A percentile compares a stretch with the other conserved stretches of the same genome.
Conservation (phyloP, 2,888 invertebrate genomes). For the Timandra comae region DNA sequence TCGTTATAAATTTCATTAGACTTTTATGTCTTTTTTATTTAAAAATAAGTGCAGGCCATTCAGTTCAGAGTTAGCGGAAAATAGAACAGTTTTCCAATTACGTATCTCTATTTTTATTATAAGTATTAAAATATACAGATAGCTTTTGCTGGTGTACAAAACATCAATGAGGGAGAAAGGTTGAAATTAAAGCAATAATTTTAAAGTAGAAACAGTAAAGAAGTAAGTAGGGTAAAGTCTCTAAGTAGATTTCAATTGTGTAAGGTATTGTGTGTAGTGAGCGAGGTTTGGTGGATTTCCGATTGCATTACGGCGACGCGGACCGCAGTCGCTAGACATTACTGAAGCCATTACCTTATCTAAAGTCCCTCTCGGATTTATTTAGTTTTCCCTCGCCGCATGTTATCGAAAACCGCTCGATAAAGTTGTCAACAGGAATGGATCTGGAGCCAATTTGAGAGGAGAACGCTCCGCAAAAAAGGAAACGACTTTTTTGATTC, state of each 20-base stretch:
- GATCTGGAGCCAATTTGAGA: constrained; percentile 73
- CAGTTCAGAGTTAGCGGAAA: no score
- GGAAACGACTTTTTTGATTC: constrained; percentile 55
- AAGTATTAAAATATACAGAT: no score
- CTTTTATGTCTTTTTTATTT: no score
- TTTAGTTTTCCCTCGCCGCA: constrained; percentile 76
- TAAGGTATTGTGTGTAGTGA: constrained; percentile 35
- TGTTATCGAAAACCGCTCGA: constrained; percentile 76
- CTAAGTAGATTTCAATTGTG: background rate
- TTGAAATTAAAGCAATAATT: no score
- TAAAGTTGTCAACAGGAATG: constrained; percentile 76
- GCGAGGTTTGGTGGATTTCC: constrained; percentile 55
- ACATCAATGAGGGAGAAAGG: no score
- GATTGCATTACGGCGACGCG: constrained; percentile 68
- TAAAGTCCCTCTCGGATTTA: constrained; percentile 76
- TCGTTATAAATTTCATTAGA: no score
- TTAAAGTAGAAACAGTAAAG: background rate
- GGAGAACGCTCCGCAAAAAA: constrained; percentile 54
- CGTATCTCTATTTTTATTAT: no score
- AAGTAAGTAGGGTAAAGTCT: background rate
- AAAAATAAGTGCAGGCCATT: no score
- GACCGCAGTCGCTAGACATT: constrained; percentile 65
- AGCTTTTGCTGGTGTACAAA: no score
- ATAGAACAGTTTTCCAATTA: no score
- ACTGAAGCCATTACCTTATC: constrained; percentile 76